Percentiles rank a stretch among this genome's conserved stretches.
Conservation (phyloP, 2,797 vertebrate species). For the Danio kyathit region DNA sequence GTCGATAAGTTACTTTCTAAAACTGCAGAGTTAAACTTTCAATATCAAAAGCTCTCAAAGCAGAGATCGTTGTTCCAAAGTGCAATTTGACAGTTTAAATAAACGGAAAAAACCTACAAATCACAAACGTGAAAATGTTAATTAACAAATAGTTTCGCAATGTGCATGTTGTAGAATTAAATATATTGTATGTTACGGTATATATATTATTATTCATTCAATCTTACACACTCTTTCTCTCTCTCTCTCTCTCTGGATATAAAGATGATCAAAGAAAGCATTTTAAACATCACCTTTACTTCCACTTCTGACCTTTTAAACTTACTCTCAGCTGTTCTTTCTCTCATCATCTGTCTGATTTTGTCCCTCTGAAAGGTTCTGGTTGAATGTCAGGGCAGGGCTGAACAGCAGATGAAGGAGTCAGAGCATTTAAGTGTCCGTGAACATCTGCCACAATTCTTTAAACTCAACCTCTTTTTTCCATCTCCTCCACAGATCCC, state of each 20-base stretch:
- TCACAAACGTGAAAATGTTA: no score
- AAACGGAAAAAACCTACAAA: no score
- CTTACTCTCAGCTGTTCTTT: background rate
- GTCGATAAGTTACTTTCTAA: no score
- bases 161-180: no score
- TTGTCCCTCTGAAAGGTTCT: background rate
- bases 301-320: background rate
- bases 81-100: no score
- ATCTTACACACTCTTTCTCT: no score
- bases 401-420: slow-evolving; percentile 67
- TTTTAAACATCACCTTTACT: slow-evolving; percentile 5
- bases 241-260: background rate
- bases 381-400: slow-evolving; percentile 60
- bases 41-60: no score
- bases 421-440: slow-evolving; percentile 70
- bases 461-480: slow-evolving; percentile 59
- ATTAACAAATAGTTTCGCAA: no score
- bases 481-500: slow-evolving; percentile 65
- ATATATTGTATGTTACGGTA: no score
- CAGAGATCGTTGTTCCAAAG: no score
- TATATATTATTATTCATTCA: no score
- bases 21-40: no score
- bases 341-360: background rate
- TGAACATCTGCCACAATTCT: slow-evolving; percentile 68
- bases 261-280: background rate